Evolutionary conservation across 2,888 invertebrate genomes (phyloP).

Genomic region (Hirtodrosophila duncani): DNA sequence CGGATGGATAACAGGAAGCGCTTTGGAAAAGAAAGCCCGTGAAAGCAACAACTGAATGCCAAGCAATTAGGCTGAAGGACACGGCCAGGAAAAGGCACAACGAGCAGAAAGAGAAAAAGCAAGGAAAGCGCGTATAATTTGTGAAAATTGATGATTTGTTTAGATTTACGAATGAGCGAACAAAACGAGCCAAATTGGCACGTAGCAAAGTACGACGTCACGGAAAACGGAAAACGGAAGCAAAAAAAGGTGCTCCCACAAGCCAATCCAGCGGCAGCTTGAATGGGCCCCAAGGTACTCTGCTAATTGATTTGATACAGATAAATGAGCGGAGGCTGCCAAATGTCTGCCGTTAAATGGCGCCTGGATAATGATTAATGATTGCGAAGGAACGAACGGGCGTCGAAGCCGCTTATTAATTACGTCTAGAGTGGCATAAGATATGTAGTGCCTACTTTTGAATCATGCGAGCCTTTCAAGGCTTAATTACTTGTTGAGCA

Average conservation of each 20-base stretch:
- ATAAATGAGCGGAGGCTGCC: constrained; percentile 56
- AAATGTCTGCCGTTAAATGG: constrained; percentile 28
- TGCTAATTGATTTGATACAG: constrained; percentile 70
- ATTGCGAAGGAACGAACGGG: constrained; percentile 7
- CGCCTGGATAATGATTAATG: constrained; percentile 68
- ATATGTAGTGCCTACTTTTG: constrained; percentile 15
- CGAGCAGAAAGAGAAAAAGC: constrained; percentile 8
- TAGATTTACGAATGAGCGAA: constrained; percentile 69
- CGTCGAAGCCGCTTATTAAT: constrained; percentile 32
- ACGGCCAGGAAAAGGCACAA: constrained; percentile 18
- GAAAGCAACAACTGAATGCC: constrained; percentile 27
- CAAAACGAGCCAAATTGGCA: constrained; percentile 70
- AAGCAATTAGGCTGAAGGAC: constrained; percentile 60
- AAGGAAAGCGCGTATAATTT: constrained; percentile 60
- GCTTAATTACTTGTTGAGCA: constrained; percentile 45
- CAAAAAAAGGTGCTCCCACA: constrained; percentile 30
- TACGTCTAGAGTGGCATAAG: constrained; percentile 1
- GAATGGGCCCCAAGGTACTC: constrained; percentile 28
- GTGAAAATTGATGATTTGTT: constrained; percentile 74
- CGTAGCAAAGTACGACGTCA: constrained; percentile 47
- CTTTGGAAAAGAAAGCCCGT: constrained; percentile 38
- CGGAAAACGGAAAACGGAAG: constrained; percentile 22
- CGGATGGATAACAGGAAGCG: constrained; percentile 45
- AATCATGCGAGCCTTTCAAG: constrained; percentile 20
- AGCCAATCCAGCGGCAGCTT: constrained; percentile 23